A percentile compares a stretch with the other conserved stretches of the same genome.
Evolutionary conservation across 2,797 vertebrate species (phyloP).

Genomic region (Bothrops alternatus): DNA sequence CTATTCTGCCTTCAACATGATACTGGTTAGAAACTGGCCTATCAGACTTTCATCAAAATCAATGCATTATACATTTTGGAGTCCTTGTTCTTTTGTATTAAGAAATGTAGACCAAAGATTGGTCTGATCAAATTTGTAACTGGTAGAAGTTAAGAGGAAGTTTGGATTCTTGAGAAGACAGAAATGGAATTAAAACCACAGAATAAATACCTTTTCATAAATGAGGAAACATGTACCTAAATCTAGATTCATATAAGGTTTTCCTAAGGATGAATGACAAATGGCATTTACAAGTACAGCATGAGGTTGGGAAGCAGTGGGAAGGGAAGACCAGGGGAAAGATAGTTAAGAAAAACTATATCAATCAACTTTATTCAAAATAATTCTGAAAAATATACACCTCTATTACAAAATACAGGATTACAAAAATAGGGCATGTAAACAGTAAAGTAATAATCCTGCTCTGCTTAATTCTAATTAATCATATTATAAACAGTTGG

Average conservation of each 20-base stretch:
- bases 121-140: slow-evolving; percentile 19
- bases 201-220: slow-evolving; percentile 21
- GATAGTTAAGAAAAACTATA: neutral
- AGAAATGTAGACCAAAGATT: slow-evolving; percentile 4
- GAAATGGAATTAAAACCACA: slow-evolving; percentile 8
- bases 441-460: neutral
- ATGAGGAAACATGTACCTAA: slow-evolving; percentile 21
- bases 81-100: slow-evolving; percentile 18
- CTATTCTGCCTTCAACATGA: neutral
- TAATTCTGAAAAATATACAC: neutral
- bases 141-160: slow-evolving; percentile 26
- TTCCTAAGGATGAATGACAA: neutral
- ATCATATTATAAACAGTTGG: neutral
- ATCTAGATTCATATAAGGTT: neutral
- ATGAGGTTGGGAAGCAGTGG: neutral
- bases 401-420: neutral
- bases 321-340: neutral
- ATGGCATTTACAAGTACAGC: neutral
- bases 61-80: neutral
- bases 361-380: slow-evolving; percentile 6
- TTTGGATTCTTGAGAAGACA: slow-evolving; percentile 28
- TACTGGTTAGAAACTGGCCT: neutral
- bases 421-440: neutral
- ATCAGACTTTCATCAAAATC: neutral
- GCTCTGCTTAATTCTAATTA: neutral